Percentiles rank a stretch among this genome's conserved stretches.
These are phyloP conservation scores for Pinctada fucata DNA, from an alignment of 2,888 invertebrate genomes.

Conservation along the genomic window DNA sequence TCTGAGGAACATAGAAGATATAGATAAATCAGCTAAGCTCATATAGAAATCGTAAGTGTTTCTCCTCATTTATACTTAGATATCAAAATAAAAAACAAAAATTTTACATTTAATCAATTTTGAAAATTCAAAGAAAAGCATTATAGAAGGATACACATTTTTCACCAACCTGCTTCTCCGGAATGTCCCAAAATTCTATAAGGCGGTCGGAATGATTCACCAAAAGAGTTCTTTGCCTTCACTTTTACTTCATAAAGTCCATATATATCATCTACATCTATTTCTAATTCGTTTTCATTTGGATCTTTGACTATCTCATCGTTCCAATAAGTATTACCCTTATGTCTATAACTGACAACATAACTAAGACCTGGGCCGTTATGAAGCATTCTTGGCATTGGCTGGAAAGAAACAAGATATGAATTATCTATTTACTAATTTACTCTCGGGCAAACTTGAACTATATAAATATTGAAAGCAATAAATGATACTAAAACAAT, in stretches of 20 bases:
- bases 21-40: not conserved
- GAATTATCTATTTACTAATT: not conserved
- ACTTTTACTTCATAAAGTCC: constrained; percentile 68
- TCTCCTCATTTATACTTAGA: no score
- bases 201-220: constrained; percentile 65
- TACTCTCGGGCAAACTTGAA: not conserved
- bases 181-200: constrained; percentile 65
- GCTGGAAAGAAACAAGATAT: constrained; percentile 53
- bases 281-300: constrained; percentile 56
- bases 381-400: constrained; percentile 65
- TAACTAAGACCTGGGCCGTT: constrained; percentile 69
- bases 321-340: constrained; percentile 67
- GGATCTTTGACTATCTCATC: constrained; percentile 55
- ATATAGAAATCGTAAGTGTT: no score
- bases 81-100: not conserved
- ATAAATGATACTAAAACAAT: not conserved
- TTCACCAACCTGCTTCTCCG: constrained; percentile 65
- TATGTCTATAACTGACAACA: constrained; percentile 62
- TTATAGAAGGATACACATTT: not conserved
- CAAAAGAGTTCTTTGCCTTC: constrained; percentile 65
- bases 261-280: constrained; percentile 65
- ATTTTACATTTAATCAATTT: not conserved
- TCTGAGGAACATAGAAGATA: constrained; percentile 52
- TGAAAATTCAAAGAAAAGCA: no score
- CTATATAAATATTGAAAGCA: not conserved